These are phyloP conservation scores for Heliconius hewitsoni DNA, from an alignment of 1,140 invertebrate genomes.

Conservation along the genomic window DNA sequence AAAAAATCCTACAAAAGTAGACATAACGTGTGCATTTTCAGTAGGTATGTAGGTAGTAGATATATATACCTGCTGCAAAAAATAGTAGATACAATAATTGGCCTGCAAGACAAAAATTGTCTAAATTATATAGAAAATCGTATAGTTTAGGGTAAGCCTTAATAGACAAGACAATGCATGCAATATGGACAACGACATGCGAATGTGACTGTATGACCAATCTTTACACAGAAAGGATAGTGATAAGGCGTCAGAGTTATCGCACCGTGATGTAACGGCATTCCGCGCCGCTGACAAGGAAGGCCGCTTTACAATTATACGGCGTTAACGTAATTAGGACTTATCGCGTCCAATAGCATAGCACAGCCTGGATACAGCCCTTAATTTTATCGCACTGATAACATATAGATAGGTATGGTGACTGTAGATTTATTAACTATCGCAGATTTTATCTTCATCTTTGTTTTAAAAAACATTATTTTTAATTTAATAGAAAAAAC, in stretches of 20 bases:
- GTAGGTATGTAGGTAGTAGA: too few relatives aligned
- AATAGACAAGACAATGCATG: constrained; percentile 36
- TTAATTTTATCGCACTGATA: background rate
- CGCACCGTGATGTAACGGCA: constrained; percentile 58
- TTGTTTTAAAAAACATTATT: background rate
- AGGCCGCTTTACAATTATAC: constrained; percentile 50
- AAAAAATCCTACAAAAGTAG: too few relatives aligned
- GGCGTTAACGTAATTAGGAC: constrained; percentile 46
- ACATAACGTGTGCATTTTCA: too few relatives aligned
- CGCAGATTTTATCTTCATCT: background rate
- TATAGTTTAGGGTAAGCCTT: constrained; percentile 5
- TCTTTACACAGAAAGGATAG: constrained; percentile 52
- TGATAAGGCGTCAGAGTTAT: constrained; percentile 56
- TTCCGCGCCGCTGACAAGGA: constrained; percentile 49
- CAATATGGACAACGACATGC: constrained; percentile 36
- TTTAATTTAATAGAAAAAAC: background rate
- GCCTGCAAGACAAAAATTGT: background rate
- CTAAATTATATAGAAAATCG: background rate
- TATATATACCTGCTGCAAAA: too few relatives aligned
- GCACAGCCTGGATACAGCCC: background rate
- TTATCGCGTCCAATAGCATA: constrained; percentile 36
- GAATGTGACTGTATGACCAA: constrained; percentile 44
- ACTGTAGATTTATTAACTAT: background rate
- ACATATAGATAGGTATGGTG: background rate
- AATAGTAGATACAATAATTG: background rate